Percentiles rank a stretch among this genome's conserved stretches.
phyloP scores from a whole-genome alignment of 2,888 invertebrate species.

The Zygaena filipendulae region DNA sequence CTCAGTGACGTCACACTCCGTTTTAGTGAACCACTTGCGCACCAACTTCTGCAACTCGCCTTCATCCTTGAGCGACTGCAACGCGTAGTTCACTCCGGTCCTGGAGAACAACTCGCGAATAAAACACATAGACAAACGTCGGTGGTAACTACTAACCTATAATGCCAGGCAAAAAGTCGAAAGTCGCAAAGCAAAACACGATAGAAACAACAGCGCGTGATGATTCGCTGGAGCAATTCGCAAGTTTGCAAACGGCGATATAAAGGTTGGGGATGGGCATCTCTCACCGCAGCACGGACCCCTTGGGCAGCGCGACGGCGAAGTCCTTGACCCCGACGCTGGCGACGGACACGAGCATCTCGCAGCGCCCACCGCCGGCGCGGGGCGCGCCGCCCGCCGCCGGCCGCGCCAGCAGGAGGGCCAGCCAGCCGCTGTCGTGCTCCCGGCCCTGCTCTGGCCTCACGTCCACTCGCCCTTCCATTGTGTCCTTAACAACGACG shows the following conservation, averaged over 20 bases:
- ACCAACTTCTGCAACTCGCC: constrained; percentile 91
- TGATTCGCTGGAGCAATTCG: constrained; percentile 23
- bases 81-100: constrained; percentile 92
- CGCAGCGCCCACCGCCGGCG: constrained; percentile 91
- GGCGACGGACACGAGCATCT: constrained; percentile 93
- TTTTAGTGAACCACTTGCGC: constrained; percentile 85
- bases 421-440: too few relatives aligned
- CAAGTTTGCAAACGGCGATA: constrained; percentile 13
- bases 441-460: too few relatives aligned
- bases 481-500: too few relatives aligned
- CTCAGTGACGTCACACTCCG: constrained; percentile 28
- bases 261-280: constrained; percentile 5
- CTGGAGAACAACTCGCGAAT: constrained; percentile 63
- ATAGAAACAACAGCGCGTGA: too few relatives aligned
- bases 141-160: neutral
- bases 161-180: neutral
- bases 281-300: constrained; percentile 86
- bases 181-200: constrained; percentile 15
- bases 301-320: constrained; percentile 93
- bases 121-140: constrained; percentile 3
- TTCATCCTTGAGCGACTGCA: constrained; percentile 88
- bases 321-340: constrained; percentile 77
- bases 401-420: constrained; percentile 27
- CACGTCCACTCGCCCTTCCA: too few relatives aligned
- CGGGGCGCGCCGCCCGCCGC: constrained; percentile 10